Conservation (phyloP, 2,888 invertebrate genomes). For the Clunio marinus region DNA sequence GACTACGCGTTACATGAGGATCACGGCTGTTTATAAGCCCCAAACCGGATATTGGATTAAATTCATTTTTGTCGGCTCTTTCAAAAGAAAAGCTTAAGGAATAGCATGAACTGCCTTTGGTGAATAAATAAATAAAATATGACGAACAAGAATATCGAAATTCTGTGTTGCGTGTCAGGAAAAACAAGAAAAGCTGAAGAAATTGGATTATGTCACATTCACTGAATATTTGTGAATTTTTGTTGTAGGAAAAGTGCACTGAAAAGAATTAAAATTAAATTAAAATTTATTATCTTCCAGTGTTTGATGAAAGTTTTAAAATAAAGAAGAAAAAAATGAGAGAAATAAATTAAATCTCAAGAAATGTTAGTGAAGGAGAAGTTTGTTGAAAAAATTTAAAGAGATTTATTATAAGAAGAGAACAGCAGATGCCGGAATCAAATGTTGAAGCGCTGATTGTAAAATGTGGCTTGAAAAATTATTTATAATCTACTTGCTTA, state of each 20-base stretch:
- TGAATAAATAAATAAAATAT: no score
- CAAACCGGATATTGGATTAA: conserved; percentile 14
- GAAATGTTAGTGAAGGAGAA: neutral
- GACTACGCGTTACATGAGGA: conserved; percentile 3
- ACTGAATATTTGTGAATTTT: neutral
- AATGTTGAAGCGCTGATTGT: conserved; percentile 25
- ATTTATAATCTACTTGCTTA: conserved; percentile 41
- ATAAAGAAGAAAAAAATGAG: neutral
- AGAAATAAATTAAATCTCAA: conserved; percentile 5
- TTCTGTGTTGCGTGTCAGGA: no score
- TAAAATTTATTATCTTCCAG: neutral
- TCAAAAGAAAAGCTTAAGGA: neutral
- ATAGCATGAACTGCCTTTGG: no score
- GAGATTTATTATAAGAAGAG: neutral
- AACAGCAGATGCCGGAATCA: conserved; percentile 33
- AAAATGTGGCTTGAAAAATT: conserved; percentile 41
- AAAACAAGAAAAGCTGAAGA: neutral
- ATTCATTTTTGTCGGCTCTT: neutral
- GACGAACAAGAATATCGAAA: no score
- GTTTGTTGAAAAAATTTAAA: neutral
- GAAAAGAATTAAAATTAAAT: neutral
- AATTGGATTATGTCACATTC: conserved; percentile 3
- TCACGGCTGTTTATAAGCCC: neutral
- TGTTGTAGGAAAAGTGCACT: neutral
- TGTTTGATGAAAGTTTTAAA: neutral